Base-by-base conservation (phyloP, 2,888 invertebrate genomes). In the Platycheirus rosarum region DNA sequence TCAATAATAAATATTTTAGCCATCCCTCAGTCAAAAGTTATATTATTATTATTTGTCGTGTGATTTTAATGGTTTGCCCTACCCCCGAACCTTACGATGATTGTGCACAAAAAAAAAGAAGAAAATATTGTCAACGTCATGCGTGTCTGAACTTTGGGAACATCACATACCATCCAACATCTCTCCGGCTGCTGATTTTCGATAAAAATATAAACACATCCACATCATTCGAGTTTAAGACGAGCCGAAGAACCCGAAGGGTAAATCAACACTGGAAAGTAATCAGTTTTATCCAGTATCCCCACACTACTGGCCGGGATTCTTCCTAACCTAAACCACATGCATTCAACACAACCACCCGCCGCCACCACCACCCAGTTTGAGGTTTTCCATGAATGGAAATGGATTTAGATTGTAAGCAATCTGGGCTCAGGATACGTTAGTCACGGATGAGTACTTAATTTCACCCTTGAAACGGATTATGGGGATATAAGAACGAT, bases 401-500 rank as follows among this genome's bases (percentile, higher is more conserved):
- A 70, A 76, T 79, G 73, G 74, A 79, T 82, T 78, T 79, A 74
- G 84, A 80, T 85, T 84, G 84, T 79, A 69, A 84, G 74, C 84
- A 82, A 84, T 85, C 84, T 79, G 84, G 84, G 85, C 78, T 74
- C 78, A 85, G 77, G 53, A 75, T 76, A 85, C 86, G 87, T 89
- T 89, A 86, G 88, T 88, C 87, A 88, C 85, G 87, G 88, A 86
- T 87, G 88, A 88, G 89, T 87, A 87, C 88, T 88, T 87, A 86
- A 87, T 86, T 87, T 86, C 86, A 87, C 87, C 88, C 88, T 87
- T 86, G 86, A 87, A 85, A 85, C 84, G 84, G 78, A 84, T 79
- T 70, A 75, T 55, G 65, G 62, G 37, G 79, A 73, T 74, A 74
- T 74, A 69, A 82, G 40, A 60, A 69, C 49, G 69, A 76, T 51